A percentile compares a stretch with the other conserved stretches of the same genome.
These are phyloP conservation scores for Ernsta delagoae DNA, from an alignment of 2,888 invertebrate species.

Conservation along the genomic window DNA sequence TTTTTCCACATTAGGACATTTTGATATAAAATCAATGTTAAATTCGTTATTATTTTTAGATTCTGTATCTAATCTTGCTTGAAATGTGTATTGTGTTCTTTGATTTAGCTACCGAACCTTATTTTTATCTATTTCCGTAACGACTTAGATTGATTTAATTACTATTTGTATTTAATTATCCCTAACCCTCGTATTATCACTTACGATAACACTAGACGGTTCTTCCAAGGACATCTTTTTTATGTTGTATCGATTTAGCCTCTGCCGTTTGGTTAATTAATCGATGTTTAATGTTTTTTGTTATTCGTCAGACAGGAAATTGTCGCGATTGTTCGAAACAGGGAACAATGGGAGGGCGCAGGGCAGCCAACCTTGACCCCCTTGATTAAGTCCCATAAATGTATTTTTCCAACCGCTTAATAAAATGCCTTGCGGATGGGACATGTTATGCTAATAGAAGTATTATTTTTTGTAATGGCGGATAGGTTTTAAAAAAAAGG, in stretches of 20 bases:
- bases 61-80: background rate
- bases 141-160: background rate
- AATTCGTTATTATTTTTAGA: background rate
- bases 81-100: no score
- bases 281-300: constrained; percentile 10
- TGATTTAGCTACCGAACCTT: background rate
- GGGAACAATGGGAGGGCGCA: constrained; percentile 45
- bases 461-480: no score
- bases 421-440: constrained; percentile 10
- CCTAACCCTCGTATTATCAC: background rate
- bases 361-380: constrained; percentile 46
- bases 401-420: constrained; percentile 9
- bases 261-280: constrained; percentile 21
- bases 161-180: constrained; percentile 4
- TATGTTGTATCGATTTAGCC: background rate
- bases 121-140: background rate
- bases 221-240: background rate
- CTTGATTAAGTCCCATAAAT: constrained; percentile 27
- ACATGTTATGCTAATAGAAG: constrained; percentile 1
- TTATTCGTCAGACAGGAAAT: constrained; percentile 43
- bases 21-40: background rate
- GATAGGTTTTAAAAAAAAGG: no score
- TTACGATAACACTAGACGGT: background rate
- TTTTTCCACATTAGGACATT: no score
- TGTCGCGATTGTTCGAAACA: constrained; percentile 38